Conservation (phyloP, 2,888 invertebrate genomes). For the Eumerus sabulonum region DNA sequence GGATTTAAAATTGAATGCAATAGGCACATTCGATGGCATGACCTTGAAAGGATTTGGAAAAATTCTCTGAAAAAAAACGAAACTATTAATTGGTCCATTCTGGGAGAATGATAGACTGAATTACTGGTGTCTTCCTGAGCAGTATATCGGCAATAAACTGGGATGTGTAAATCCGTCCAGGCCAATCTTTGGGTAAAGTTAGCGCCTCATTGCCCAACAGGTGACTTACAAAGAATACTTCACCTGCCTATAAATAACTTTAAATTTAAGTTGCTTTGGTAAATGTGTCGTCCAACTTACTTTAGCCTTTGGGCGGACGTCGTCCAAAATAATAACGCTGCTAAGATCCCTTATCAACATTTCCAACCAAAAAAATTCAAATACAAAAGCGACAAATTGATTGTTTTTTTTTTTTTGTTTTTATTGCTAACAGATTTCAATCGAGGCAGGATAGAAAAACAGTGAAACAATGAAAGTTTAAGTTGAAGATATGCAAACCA, state of each 20-base stretch:
- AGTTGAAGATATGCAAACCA: too few relatives aligned
- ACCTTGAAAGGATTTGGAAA: conserved; percentile 16
- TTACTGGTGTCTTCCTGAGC: conserved; percentile 41
- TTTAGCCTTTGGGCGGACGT: conserved; percentile 21
- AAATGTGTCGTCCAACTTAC: conserved; percentile 8
- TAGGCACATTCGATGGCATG: conserved; percentile 34
- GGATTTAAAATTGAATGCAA: conserved; percentile 44
- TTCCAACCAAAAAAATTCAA: too few relatives aligned
- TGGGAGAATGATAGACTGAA: too few relatives aligned
- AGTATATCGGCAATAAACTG: conserved; percentile 46
- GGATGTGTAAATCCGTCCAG: conserved; percentile 48
- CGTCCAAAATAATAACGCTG: conserved; percentile 45
- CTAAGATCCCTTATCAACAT: conserved; percentile 50
- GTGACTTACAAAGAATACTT: conserved; percentile 53
- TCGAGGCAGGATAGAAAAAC: too few relatives aligned
- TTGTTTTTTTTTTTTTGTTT: too few relatives aligned
- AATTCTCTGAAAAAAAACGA: conserved; percentile 3
- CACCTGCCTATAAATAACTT: conserved; percentile 11
- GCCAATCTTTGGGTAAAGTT: conserved; percentile 39
- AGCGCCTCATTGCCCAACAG: conserved; percentile 43
- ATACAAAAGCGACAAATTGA: too few relatives aligned
- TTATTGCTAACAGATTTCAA: too few relatives aligned
- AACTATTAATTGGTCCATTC: background rate
- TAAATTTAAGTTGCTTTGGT: background rate
- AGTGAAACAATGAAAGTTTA: too few relatives aligned